Conservation (phyloP, 2,888 invertebrate species). For the Heteromurus nitidus region DNA sequence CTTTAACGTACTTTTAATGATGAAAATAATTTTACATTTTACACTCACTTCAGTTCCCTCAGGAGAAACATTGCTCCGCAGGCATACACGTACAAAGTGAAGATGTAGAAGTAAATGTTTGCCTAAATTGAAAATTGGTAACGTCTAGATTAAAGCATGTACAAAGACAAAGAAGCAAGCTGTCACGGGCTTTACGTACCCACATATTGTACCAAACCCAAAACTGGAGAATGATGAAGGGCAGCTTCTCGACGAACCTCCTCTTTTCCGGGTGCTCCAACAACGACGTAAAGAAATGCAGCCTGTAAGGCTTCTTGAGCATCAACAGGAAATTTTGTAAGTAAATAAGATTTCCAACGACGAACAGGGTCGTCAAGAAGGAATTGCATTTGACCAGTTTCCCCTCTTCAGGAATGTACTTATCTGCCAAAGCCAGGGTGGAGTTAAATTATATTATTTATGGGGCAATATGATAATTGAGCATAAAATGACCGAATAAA, state of each 20-base stretch:
- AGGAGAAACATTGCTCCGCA: neutral
- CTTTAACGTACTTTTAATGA: too few species aligned
- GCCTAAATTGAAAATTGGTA: neutral
- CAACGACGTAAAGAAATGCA: conserved; percentile 27
- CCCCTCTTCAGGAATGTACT: neutral
- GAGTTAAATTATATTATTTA: too few species aligned
- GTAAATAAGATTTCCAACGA: conserved; percentile 5
- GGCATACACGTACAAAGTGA: neutral
- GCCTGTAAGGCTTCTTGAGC: conserved; percentile 9
- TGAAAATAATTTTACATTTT: too few species aligned
- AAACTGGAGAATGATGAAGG: conserved; percentile 9
- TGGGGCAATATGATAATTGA: neutral
- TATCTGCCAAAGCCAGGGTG: neutral
- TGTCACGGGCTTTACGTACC: conserved; percentile 5
- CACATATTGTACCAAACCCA: conserved; percentile 47
- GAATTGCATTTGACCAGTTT: neutral
- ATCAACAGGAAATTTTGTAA: conserved; percentile 36
- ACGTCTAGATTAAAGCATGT: too few species aligned
- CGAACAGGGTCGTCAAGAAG: neutral
- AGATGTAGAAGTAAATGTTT: neutral
- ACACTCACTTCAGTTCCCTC: neutral
- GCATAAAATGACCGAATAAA: neutral
- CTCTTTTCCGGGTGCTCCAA: neutral
- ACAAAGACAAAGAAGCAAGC: neutral
- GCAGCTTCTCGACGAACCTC: neutral